Evolutionary conservation across 2,888 invertebrate genomes (phyloP).

Genomic region (Fragum sueziense): DNA sequence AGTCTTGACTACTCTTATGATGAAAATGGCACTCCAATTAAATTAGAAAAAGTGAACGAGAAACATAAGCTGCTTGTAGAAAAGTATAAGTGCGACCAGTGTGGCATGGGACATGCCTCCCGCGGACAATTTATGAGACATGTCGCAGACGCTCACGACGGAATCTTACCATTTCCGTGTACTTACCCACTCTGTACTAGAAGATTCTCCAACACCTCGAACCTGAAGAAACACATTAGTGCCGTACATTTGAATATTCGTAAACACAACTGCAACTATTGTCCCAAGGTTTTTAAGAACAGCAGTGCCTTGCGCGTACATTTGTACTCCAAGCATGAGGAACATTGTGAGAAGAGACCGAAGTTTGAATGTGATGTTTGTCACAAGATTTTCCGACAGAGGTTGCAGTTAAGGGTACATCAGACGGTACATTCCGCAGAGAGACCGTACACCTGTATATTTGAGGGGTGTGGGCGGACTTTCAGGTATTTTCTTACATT

Average conservation of each 20-base stretch:
- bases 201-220: conserved; percentile 11
- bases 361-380: conserved; percentile 5
- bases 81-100: conserved; percentile 1
- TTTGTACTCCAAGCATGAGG: not conserved
- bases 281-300: conserved; percentile 9
- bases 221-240: not conserved
- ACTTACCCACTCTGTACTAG: not conserved
- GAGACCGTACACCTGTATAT: conserved; percentile 24
- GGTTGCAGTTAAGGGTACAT: conserved; percentile 21
- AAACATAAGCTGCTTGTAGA: conserved; percentile 1
- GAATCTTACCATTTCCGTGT: not conserved
- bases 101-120: not conserved
- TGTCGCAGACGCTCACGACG: conserved; percentile 4
- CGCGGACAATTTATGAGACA: not conserved
- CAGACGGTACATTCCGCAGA: conserved; percentile 27
- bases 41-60: not conserved
- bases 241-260: conserved; percentile 12
- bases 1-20: too few relatives aligned
- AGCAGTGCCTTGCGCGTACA: conserved; percentile 17
- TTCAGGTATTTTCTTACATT: conserved; percentile 27
- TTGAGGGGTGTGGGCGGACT: conserved; percentile 36
- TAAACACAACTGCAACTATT: conserved; percentile 2
- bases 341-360: not conserved
- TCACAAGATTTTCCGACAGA: conserved; percentile 26
- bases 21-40: not conserved